These are phyloP conservation scores for Colletes gigas DNA, from an alignment of 1,140 invertebrate genomes.

Conservation along the genomic window DNA sequence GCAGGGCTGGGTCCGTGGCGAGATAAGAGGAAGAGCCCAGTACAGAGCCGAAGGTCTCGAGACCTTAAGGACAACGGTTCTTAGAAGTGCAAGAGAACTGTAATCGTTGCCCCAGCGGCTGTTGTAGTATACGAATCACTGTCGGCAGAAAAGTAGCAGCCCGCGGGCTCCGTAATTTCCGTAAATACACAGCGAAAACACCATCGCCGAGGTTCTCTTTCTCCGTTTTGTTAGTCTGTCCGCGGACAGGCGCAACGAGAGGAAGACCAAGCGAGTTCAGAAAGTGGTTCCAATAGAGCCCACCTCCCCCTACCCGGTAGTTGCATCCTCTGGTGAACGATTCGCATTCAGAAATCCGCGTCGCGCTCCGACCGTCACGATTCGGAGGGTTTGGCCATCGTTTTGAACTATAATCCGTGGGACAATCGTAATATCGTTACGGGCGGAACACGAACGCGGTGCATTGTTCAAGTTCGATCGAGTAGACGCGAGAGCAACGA, in stretches of 20 bases:
- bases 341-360: not conserved
- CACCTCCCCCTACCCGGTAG: not conserved
- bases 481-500: not conserved
- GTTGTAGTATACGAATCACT: conserved; percentile 75
- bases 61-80: conserved; percentile 76
- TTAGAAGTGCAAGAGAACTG: conserved; percentile 70
- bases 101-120: conserved; percentile 71
- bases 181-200: conserved; percentile 80
- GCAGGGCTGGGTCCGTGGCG: conserved; percentile 45
- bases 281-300: conserved; percentile 45
- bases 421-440: conserved; percentile 11
- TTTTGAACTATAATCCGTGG: not conserved
- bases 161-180: conserved; percentile 78
- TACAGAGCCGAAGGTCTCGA: conserved; percentile 63
- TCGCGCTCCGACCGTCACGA: not conserved
- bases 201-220: conserved; percentile 43
- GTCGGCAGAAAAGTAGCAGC: conserved; percentile 73
- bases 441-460: not conserved
- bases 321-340: not conserved
- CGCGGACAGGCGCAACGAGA: conserved; percentile 33
- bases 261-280: conserved; percentile 23
- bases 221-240: conserved; percentile 27
- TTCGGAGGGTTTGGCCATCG: not conserved
- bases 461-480: not conserved
- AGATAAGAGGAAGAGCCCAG: conserved; percentile 65